Base-by-base conservation (phyloP, 2,797 vertebrate genomes). In the Sciurus vulgaris region DNA sequence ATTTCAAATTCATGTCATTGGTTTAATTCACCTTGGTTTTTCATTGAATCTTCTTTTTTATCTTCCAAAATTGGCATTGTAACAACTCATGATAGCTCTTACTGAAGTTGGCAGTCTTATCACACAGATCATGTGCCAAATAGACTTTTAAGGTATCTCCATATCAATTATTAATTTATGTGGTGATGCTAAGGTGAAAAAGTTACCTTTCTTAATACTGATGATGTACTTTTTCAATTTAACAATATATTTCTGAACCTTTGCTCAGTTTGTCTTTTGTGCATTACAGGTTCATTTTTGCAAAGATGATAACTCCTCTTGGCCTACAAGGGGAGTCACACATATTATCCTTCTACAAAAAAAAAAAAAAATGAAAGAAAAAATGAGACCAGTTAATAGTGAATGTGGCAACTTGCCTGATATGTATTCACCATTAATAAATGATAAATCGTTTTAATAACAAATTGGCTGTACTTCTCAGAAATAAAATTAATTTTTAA, bases 401-500 rank as follows among this genome's bases (percentile, higher is more conserved):
- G 54, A 86, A 85, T 49, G 41, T 70, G 69, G 65, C 63, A 56
- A 65, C 22, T 91, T 65, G 41, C 49, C 54, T 89, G 56, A 59
- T 35, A 91, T 63, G 77, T 86, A 84, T 88, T 95, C 84, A 70
- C 35, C 30, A 67, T 87, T 93, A 87, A 73, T 95, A 89, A 77
- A 44, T 87, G 65, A 89, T 69, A 41, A 81, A 76, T 89, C 76
- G 49, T 33, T 97, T 93, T 89, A 86, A 74, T 89, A 91, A 79
- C 33, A 91, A 94, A 86, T 81, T 73, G 67, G 20, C 56, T 94
- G 0, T 0, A 49, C 49, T 85, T 92, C 63, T 96, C 77, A 88
- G 85, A 97, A 88, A 78, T 93, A 12, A 86, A 95, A 93, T 74
- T 94, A 94, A 72, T 74, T 91, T 86, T 41, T 38, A 86, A 78